Evolutionary conservation across 2,113 vertebrate species (phyloP).

Genomic region (Psittacara wagleri): DNA sequence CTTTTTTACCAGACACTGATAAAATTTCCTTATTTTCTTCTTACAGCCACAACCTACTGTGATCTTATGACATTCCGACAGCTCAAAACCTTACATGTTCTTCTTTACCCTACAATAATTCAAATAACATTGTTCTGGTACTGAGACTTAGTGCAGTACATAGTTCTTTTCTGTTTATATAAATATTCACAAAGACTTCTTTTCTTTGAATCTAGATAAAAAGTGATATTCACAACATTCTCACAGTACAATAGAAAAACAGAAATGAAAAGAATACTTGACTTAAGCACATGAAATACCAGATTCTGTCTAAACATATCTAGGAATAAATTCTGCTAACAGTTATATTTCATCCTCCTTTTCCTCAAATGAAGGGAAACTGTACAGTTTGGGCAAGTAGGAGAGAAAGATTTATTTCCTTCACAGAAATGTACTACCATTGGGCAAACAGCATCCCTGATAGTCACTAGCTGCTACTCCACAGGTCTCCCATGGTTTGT

Average conservation of each 20-base stretch:
- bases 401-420: neutral
- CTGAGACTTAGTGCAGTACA: neutral
- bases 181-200: neutral
- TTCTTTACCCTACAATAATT: neutral
- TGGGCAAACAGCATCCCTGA: neutral
- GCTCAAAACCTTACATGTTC: neutral
- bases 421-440: neutral
- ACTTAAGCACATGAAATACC: neutral
- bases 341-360: neutral
- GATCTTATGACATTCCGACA: neutral
- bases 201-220: neutral
- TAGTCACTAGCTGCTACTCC: neutral
- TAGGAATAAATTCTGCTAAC: neutral
- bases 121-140: neutral
- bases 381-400: neutral
- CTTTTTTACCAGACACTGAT: neutral
- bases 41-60: fast-evolving
- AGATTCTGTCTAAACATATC: neutral
- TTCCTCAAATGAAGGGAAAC: neutral
- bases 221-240: neutral
- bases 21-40: neutral
- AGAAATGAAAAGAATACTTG: neutral
- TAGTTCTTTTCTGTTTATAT: neutral
- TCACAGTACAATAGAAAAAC: neutral
- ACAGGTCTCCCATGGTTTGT: neutral